Evolutionary conservation across 2,113 vertebrate genomes (phyloP), one percentile per base, ranked within the genome.

Genomic region (Leiothrix lutea): DNA sequence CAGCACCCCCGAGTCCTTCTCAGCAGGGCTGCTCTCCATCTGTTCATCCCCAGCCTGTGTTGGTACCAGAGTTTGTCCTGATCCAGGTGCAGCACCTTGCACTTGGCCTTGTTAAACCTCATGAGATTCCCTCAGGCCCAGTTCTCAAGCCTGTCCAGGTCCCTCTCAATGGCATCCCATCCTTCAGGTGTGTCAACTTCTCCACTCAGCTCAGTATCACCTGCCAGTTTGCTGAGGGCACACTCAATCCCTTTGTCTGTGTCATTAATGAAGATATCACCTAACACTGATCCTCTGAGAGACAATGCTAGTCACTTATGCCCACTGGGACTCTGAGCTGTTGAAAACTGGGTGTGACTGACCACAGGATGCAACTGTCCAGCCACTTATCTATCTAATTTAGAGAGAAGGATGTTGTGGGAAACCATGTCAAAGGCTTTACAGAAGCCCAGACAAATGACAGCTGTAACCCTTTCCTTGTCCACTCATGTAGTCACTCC

Each of bases 161-260:
- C 36, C 26, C 61, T 36, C 44, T 44, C 21, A 14, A 36, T 44
- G 71, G 17, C 21, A 44, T 77, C 14, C 21, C 0, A 0, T 44
- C 13, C 53, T 35, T 75, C 35, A 66, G 51, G 29, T 50, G 51
- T 66, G 71, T 57, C 61, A 25, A 1, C 31, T 33, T 26, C 53
- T 36, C 6, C 53, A 51, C 53, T 69, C 38, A 51, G 36, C 62
- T 58, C 3, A 0, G 31, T 12, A 53, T 33, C 62, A 44, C 3
- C 36, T 44, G 36, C 11, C 9, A 51, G 10, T 33, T 26, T 77
- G 44, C 44, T 77, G 61, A 26, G 35, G 11, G 25, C 58, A 16
- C 22, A 16, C 25, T 58, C 3, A 0, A 58, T 25, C 25, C 21
- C 8, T 77, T 67, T 0, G 1, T 57, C 31, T 50, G 2, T 33